Evolutionary conservation across 2,797 vertebrate genomes (phyloP).

Genomic region (Amniataba percoides): DNA sequence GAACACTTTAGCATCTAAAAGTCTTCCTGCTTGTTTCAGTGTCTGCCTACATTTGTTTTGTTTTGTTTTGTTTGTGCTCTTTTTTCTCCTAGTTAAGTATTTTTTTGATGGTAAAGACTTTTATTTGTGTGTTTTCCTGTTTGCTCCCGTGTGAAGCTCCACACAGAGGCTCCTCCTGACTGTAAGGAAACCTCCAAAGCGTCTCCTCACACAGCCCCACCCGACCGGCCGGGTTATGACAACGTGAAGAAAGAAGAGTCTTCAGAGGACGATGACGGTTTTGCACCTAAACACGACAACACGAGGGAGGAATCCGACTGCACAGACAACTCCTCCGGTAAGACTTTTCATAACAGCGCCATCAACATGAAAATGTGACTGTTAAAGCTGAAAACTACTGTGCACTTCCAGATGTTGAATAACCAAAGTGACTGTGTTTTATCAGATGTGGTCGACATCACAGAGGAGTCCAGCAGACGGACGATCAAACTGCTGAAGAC

Average conservation of each 20-base stretch:
- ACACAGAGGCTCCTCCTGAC: background rate
- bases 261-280: constrained; percentile 19
- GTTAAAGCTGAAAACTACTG: background rate
- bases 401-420: background rate
- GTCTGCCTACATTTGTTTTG: too few relatives aligned
- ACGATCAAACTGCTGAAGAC: rapidly evolving
- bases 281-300: background rate
- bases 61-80: background rate
- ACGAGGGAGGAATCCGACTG: constrained; percentile 26
- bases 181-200: background rate
- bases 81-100: background rate
- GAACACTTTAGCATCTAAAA: too few relatives aligned
- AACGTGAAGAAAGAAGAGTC: background rate
- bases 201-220: rapidly evolving
- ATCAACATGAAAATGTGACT: background rate
- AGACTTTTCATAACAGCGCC: background rate
- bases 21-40: too few relatives aligned
- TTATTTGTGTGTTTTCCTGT: background rate
- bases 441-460: constrained; percentile 73
- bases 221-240: rapidly evolving
- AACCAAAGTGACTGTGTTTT: constrained; percentile 5
- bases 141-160: constrained; percentile 36
- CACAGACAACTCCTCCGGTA: constrained; percentile 74
- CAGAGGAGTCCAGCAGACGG: constrained; percentile 6
- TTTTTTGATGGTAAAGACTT: background rate